Evolutionary conservation across 2,888 invertebrate species (phyloP).

Genomic region (Cetonia aurata): DNA sequence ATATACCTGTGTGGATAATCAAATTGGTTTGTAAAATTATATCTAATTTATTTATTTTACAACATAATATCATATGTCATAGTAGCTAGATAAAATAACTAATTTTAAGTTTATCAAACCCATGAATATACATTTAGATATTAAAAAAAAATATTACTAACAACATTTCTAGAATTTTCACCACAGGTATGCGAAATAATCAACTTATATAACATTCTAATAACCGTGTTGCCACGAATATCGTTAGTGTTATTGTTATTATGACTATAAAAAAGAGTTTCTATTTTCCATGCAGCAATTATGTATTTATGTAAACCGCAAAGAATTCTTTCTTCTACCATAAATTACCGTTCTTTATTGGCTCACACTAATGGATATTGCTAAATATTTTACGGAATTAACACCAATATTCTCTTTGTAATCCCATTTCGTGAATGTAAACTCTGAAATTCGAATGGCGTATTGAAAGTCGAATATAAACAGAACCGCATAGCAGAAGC

Average conservation of each 20-base stretch:
- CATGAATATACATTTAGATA: no score
- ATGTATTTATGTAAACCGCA: conserved; percentile 10
- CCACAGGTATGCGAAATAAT: conserved; percentile 18
- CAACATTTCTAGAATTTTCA: conserved; percentile 31
- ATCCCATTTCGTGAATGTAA: conserved; percentile 19
- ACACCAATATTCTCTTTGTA: conserved; percentile 24
- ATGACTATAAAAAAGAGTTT: conserved; percentile 8
- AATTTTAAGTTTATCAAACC: no score
- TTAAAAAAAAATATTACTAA: neutral
- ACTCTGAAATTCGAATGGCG: conserved; percentile 14
- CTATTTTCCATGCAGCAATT: conserved; percentile 15
- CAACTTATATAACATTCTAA: conserved; percentile 6
- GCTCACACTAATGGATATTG: conserved; percentile 13
- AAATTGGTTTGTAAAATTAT: no score
- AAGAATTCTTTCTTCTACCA: neutral
- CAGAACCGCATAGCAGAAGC: neutral
- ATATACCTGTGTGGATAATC: no score
- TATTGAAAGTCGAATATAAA: conserved; percentile 23
- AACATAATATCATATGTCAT: no score
- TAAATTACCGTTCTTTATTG: conserved; percentile 6
- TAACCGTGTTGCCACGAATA: neutral
- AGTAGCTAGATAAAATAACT: no score
- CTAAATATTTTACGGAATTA: conserved; percentile 21
- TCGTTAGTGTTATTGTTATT: neutral
- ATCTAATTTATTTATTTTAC: no score